These are phyloP conservation scores for Mesochorus sp. DNA, from an alignment of 2,888 invertebrate species.

Conservation along the genomic window DNA sequence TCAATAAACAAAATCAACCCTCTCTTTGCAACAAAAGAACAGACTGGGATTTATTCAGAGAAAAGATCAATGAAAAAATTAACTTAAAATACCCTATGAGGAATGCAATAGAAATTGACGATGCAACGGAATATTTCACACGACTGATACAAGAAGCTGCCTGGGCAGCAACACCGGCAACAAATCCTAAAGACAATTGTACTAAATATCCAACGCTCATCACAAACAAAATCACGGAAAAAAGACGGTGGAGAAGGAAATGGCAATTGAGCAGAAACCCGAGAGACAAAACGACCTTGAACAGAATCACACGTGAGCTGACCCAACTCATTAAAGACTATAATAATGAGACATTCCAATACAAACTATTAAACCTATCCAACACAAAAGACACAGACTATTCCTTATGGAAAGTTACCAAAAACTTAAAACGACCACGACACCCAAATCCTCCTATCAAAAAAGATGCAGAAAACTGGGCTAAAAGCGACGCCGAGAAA, in stretches of 20 bases:
- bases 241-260: conserved; percentile 57
- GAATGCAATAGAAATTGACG: conserved; percentile 59
- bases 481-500: conserved; percentile 50
- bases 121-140: conserved; percentile 50
- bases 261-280: conserved; percentile 60
- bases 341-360: conserved; percentile 28
- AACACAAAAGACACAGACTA: conserved; percentile 43
- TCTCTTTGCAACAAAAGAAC: conserved; percentile 53
- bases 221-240: conserved; percentile 55
- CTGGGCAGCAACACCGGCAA: conserved; percentile 50
- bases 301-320: conserved; percentile 52
- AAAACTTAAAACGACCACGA: conserved; percentile 42
- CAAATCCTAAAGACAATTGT: conserved; percentile 7
- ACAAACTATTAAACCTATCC: conserved; percentile 22
- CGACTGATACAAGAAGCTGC: conserved; percentile 57
- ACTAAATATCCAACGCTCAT: conserved; percentile 45
- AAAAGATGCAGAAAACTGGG: conserved; percentile 36
- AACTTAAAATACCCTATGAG: conserved; percentile 52
- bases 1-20: conserved; percentile 51
- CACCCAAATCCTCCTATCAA: conserved; percentile 41
- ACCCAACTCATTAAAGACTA: conserved; percentile 44
- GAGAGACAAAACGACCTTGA: conserved; percentile 58
- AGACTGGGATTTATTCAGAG: conserved; percentile 54
- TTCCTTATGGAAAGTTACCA: conserved; percentile 52
- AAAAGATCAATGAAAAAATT: conserved; percentile 47